phyloP scores from a whole-genome alignment of 2,113 vertebrate species.

The Stegostoma tigrinum region DNA sequence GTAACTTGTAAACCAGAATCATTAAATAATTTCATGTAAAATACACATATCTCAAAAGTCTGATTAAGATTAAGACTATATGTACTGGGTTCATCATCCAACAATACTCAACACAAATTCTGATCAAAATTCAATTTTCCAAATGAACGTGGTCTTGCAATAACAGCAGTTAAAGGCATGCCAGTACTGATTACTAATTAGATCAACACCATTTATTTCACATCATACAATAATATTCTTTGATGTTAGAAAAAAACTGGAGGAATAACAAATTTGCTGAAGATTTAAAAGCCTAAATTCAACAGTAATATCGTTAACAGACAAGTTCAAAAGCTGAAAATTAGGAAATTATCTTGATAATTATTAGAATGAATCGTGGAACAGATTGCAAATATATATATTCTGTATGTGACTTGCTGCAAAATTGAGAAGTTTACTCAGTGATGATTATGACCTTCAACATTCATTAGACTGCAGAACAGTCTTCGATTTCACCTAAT shows the following conservation, averaged over 20 bases:
- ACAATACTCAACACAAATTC: not conserved
- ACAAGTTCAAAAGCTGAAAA: slow-evolving; percentile 1
- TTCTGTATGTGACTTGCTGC: not conserved
- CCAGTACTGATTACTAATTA: not conserved
- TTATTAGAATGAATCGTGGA: not conserved
- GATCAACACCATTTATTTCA: not conserved
- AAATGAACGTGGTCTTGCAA: not conserved
- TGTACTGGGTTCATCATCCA: not conserved
- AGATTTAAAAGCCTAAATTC: not conserved
- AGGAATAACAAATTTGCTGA: not conserved
- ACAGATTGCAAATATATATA: not conserved
- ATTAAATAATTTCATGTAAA: not conserved
- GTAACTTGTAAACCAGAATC: not conserved
- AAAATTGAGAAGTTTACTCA: not conserved
- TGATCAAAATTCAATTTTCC: not conserved
- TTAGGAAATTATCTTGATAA: not conserved
- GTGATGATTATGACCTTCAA: not conserved
- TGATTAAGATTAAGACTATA: not conserved
- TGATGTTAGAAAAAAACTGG: not conserved
- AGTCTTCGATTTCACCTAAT: not conserved
- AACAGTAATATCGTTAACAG: slow-evolving; percentile 25
- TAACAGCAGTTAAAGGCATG: not conserved
- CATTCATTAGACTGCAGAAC: not conserved
- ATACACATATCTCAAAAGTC: not conserved
- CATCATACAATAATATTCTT: not conserved